Conservation (phyloP, 2,113 vertebrate genomes). For the Cyphomyrus plagiostoma region DNA sequence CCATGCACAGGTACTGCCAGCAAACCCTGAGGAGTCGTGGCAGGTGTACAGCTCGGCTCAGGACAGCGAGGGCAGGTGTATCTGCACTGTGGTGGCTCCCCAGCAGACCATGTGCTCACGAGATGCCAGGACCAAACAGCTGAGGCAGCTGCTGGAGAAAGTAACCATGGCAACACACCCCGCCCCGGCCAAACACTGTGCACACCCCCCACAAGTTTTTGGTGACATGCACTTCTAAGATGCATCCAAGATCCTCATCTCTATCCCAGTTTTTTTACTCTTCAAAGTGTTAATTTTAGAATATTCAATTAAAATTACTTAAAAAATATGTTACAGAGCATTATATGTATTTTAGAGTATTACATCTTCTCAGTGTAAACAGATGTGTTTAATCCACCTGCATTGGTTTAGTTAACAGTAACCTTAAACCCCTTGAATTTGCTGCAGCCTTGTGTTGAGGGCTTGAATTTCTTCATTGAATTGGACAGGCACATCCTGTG, state of each 20-base stretch:
- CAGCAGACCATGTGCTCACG: constrained; percentile 90
- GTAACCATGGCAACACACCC: constrained; percentile 50
- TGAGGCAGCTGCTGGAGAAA: constrained; percentile 91
- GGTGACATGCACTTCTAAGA: not conserved
- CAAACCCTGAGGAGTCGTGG: constrained; percentile 88
- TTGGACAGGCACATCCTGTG: not conserved
- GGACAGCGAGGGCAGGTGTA: constrained; percentile 89
- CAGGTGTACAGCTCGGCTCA: constrained; percentile 97
- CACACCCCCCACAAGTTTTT: not conserved
- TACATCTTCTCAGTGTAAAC: not conserved
- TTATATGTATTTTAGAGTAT: not conserved
- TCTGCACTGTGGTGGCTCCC: constrained; percentile 95
- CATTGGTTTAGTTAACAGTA: not conserved
- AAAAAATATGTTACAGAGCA: not conserved
- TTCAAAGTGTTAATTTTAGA: not conserved
- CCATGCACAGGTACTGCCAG: constrained; percentile 76
- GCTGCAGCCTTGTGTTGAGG: not conserved
- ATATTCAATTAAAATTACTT: not conserved
- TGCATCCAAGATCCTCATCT: not conserved
- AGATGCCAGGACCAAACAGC: constrained; percentile 88
- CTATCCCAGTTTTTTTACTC: not conserved
- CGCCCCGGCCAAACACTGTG: constrained; percentile 8
- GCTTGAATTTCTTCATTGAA: not conserved
- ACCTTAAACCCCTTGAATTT: not conserved
- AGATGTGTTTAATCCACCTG: not conserved